Evolutionary conservation across 2,797 vertebrate genomes (phyloP), one percentile per base, ranked within the genome.

Genomic region (Acanthiza pusilla): DNA sequence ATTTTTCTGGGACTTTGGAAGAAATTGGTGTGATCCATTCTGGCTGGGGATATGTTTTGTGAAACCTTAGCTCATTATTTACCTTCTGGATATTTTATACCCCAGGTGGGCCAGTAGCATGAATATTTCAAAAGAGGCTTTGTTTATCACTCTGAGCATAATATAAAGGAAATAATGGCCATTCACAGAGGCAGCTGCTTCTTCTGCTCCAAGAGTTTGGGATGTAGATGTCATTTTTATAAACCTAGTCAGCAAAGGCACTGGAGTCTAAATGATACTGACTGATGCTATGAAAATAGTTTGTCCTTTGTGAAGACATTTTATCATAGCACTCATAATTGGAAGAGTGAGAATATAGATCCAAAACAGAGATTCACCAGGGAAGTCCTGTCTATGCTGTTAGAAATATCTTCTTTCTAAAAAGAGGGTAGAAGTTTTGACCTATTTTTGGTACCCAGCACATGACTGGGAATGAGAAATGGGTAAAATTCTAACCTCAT

Each of bases 91-190:
- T 89, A 82, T 92, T 87, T 91, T 72, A 80, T 88, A 91, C 70
- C 54, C n/a, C 30, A 84, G 66, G 76, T 94, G 82, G 88, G 73
- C 55, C 43, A 60, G 50, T 50, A 38, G 47, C 47, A 94, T 93
- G 72, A 93, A 91, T 94, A 93, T 96, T 96, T 91, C 79, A 94
- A 89, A 85, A 70, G 82, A 54, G 38, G 36, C 8, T 92, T 79
- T 92, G 61, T 91, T 94, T 91, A 88, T 78, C 62, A 78, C 42
- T 68, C 45, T 45, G 38, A 88, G 65, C 30, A 29, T 70, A 61
- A 61, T 45, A 34, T 45, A 45, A 61, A 36, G 26, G 57, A 65
- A 76, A 85, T 85, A 70, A 16, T 25, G 42, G n/a, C 9, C 8
- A 12, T 83, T 83, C 30, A 2, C 47, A 83, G 47, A 94, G 36